Evolutionary conservation across 2,888 invertebrate genomes (phyloP).

Genomic region (Poecilus cupreus): DNA sequence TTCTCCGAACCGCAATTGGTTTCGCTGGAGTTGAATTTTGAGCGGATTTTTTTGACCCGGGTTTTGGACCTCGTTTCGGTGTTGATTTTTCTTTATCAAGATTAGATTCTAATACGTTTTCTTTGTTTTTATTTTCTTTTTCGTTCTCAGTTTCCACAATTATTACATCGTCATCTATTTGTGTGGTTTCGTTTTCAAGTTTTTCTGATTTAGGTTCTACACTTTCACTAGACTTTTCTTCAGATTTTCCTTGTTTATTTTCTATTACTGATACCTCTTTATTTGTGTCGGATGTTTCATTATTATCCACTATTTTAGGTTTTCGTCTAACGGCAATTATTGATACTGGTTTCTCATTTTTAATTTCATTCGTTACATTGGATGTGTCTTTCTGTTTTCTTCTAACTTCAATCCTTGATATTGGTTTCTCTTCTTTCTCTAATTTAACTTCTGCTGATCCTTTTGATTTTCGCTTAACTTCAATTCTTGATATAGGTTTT

Average conservation of each 20-base stretch:
- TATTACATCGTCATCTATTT: constrained; percentile 53
- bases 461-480: neutral
- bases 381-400: neutral
- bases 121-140: constrained; percentile 60
- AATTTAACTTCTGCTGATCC: neutral
- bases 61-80: constrained; percentile 8
- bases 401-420: neutral
- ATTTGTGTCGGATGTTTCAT: neutral
- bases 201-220: constrained; percentile 35
- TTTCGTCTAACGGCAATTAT: neutral
- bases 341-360: constrained; percentile 45
- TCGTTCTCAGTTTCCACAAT: constrained; percentile 55
- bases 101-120: neutral
- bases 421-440: neutral
- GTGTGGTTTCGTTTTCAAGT: constrained; percentile 28
- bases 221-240: too few relatives aligned
- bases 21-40: constrained; percentile 63
- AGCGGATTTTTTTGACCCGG: neutral
- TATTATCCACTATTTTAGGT: neutral
- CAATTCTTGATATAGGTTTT: constrained; percentile 54
- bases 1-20: constrained; percentile 70
- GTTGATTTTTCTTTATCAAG: neutral
- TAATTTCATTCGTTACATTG: neutral
- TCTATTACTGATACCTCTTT: neutral
- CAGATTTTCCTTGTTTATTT: neutral